Conservation (phyloP, 2,797 vertebrate species). For the Myiotriccus ornatus region DNA sequence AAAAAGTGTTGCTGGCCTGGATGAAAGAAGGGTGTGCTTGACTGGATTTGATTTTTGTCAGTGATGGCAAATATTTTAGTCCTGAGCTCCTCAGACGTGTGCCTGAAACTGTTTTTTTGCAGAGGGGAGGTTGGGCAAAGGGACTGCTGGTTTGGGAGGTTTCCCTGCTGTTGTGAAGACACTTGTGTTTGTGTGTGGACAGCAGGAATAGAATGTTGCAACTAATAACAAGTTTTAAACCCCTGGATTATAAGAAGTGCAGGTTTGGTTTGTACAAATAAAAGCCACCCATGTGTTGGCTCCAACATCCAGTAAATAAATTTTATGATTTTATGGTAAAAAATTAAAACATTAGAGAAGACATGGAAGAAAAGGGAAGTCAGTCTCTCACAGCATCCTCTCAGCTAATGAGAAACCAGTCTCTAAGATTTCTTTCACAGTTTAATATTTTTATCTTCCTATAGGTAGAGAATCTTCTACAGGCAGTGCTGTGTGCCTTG, state of each 20-base stretch:
- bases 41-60: neutral
- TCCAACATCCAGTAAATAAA: neutral
- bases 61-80: neutral
- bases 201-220: neutral
- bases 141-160: neutral
- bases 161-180: neutral
- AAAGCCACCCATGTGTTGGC: neutral
- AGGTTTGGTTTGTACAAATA: neutral
- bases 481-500: neutral
- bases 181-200: neutral
- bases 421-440: neutral
- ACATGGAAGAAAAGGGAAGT: neutral
- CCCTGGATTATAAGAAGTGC: neutral
- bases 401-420: neutral
- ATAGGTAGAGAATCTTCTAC: slow-evolving; percentile 25
- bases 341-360: neutral
- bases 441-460: neutral
- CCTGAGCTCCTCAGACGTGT: neutral
- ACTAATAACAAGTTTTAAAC: neutral
- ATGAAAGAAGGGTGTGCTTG: neutral
- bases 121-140: neutral
- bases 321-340: neutral
- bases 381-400: neutral
- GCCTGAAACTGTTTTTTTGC: neutral
- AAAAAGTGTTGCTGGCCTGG: neutral